These are phyloP conservation scores for Eristalis tenax DNA, from an alignment of 2,888 invertebrate genomes.

Conservation along the genomic window DNA sequence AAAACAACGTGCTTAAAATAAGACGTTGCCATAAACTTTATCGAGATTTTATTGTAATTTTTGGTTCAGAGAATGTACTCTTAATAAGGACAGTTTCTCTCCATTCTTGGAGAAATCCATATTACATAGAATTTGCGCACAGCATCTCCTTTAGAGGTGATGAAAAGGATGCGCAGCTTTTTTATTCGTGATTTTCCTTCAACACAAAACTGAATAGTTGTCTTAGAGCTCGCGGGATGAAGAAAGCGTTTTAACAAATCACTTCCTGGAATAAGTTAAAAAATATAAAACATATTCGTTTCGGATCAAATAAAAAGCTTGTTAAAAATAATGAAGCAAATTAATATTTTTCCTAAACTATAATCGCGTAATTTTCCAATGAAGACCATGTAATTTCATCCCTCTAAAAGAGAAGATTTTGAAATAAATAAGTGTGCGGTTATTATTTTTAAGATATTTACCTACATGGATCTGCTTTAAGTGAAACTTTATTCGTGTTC, in stretches of 20 bases:
- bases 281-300: conserved; percentile 8
- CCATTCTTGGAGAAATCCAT: conserved; percentile 6
- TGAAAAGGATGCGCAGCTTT: conserved; percentile 63
- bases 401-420: neutral
- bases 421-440: neutral
- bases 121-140: conserved; percentile 47
- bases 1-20: neutral
- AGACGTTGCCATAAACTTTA: neutral
- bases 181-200: conserved; percentile 29
- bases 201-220: conserved; percentile 78
- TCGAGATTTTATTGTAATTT: neutral
- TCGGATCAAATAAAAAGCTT: neutral
- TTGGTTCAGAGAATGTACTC: conserved; percentile 21
- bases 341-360: neutral
- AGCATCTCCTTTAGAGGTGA: conserved; percentile 25
- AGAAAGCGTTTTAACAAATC: conserved; percentile 81
- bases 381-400: neutral
- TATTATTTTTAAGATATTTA: neutral
- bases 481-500: neutral
- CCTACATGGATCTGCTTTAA: neutral
- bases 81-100: conserved; percentile 26
- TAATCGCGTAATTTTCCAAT: no score
- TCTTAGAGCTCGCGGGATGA: conserved; percentile 82
- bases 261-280: conserved; percentile 75
- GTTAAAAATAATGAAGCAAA: neutral